Conservation (phyloP, 35 echinoderm and acorn worm species). For the Eucidaris tribuloides region DNA sequence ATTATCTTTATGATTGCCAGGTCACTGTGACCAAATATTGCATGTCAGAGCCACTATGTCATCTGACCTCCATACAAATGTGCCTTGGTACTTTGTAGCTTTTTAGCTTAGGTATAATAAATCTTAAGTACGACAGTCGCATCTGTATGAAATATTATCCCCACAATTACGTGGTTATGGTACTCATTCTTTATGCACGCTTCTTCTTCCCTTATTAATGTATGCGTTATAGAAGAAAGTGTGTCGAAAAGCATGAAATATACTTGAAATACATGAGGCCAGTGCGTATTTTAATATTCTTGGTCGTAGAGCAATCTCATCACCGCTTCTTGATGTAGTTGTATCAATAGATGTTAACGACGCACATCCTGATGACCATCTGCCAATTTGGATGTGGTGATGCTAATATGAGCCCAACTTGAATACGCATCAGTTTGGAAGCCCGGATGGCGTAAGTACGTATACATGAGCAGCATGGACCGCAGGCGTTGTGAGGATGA, state of each 20-base stretch:
- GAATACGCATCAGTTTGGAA: conserved; percentile 52
- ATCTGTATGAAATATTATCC: too few species aligned
- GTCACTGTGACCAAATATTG: too few species aligned
- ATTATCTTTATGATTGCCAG: too few species aligned
- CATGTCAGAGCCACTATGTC: too few species aligned
- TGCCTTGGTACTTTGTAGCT: too few species aligned
- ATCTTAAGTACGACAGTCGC: too few species aligned
- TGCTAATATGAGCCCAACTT: conserved; percentile 61
- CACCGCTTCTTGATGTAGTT: conserved; percentile 49
- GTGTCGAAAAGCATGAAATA: conserved; percentile 70
- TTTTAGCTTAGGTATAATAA: too few species aligned
- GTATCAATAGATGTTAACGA: conserved; percentile 75
- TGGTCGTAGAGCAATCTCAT: conserved; percentile 49
- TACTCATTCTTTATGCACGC: background rate
- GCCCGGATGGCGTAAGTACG: conserved; percentile 71
- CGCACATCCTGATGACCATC: conserved; percentile 64
- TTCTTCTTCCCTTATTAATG: conserved; percentile 32
- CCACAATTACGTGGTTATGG: too few species aligned
- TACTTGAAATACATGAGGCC: conserved; percentile 84
- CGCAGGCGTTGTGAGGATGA: conserved; percentile 68
- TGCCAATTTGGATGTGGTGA: conserved; percentile 60
- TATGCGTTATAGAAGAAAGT: conserved; percentile 81
- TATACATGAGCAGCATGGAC: conserved; percentile 89
- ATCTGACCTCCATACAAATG: too few species aligned
- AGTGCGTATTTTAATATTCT: conserved; percentile 51